Evolutionary conservation across 2,113 vertebrate species (phyloP), one percentile per base, ranked within the genome.

Genomic region (Vulpes ferrilata): DNA sequence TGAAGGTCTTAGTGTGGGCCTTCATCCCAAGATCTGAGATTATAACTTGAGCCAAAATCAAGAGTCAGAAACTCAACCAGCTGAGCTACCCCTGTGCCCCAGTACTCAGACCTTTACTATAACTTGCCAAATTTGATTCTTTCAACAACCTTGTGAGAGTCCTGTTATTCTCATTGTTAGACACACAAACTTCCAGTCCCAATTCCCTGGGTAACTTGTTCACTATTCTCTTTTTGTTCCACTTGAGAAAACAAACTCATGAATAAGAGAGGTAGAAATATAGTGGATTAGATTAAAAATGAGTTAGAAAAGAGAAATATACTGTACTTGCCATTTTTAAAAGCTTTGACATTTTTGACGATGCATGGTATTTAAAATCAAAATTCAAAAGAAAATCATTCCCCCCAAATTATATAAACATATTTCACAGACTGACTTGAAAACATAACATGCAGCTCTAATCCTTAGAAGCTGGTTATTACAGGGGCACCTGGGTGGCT

Each of bases 361-460:
- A 51, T 38, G 27, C 11, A 51, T 5, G 53, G 0, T 1, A 65
- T 57, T 97, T 84, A 80, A 92, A 90, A 48, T 80, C 3, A 32
- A 94, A 93, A 48, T 73, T 65, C 20, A 13, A 17, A 84, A 88
- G 69, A 71, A 78, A 74, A 16, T 64, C 4, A 84, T 91, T 94
- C 25, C 11, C 32, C 11, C 16, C 1, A 69, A 38, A 38, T 81
- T 69, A 59, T 38, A 22, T 12, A 69, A 90, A 76, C 71, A n/a
- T 60, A 89, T 88, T 85, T 89, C 7, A 84, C 48, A 92, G 27
- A 57, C 62, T 93, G 20, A 53, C 93, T 76, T 94, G 59, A 81
- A 85, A 93, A 81, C 17, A 59, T 35, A 55, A 32, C 27, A 55
- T 57, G 64, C 53, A 69, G 7, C 35, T 94, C 25, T 73, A 27